These are phyloP conservation scores for Anthrax anthrax DNA, from an alignment of 2,888 invertebrate species.

Conservation along the genomic window DNA sequence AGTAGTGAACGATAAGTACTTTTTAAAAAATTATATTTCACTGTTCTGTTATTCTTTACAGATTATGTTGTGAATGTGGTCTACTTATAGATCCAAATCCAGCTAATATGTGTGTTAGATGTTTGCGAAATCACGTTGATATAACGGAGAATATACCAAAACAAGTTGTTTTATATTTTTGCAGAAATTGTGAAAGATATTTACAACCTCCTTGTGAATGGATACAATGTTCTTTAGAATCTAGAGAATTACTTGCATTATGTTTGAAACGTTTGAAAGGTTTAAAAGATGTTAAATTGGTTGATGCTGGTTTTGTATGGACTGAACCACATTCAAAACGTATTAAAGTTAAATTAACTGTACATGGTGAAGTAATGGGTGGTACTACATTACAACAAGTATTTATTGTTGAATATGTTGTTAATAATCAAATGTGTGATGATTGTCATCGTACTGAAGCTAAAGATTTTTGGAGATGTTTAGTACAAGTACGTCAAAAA, in stretches of 20 bases:
- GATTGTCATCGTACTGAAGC: constrained; percentile 95
- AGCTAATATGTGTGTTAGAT: constrained; percentile 94
- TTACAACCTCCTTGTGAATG: constrained; percentile 84
- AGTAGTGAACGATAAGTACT: not conserved
- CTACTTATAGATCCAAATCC: constrained; percentile 85
- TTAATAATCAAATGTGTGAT: constrained; percentile 91
- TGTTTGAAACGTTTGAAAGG: constrained; percentile 90
- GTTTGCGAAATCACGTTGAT: constrained; percentile 80
- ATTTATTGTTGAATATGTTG: constrained; percentile 84
- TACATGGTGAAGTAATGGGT: constrained; percentile 88
- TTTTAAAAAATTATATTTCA: not conserved
- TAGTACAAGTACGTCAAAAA: constrained; percentile 77
- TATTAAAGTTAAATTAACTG: constrained; percentile 86
- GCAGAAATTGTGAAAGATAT: constrained; percentile 87
- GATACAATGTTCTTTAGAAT: constrained; percentile 75
- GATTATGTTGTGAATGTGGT: constrained; percentile 91
- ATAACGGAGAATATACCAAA: constrained; percentile 95
- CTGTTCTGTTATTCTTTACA: constrained; percentile 19
- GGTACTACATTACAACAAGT: constrained; percentile 87
- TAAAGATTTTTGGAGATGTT: constrained; percentile 92
- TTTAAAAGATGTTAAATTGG: constrained; percentile 70
- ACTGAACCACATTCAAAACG: constrained; percentile 98
- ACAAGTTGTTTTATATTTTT: constrained; percentile 79
- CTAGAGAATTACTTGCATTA: constrained; percentile 72
- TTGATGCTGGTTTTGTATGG: constrained; percentile 97